Conservation (phyloP, 2,888 invertebrate species). For the Cheiracanthium punctorium region DNA sequence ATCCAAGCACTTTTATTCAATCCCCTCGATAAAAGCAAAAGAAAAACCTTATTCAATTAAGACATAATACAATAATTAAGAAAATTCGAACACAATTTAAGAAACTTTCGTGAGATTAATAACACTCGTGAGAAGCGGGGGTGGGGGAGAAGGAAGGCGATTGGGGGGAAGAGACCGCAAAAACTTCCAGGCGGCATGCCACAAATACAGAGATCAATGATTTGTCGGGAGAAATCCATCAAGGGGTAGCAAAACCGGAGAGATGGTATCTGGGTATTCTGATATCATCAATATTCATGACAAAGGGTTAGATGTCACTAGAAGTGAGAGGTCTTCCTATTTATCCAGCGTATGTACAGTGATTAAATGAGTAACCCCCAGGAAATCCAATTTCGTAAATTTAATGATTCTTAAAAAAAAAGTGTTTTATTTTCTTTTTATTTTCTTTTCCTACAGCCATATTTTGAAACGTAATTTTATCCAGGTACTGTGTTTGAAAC, state of each 20-base stretch:
- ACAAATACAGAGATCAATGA: slow-evolving; percentile 62
- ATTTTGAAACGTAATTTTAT: slow-evolving; percentile 5
- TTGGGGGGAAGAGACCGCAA: not conserved
- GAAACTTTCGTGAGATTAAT: not conserved
- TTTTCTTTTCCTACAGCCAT: not conserved
- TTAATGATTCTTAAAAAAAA: slow-evolving; percentile 41
- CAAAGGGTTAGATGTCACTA: slow-evolving; percentile 52
- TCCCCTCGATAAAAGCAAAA: too few species aligned
- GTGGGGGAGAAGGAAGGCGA: too few species aligned
- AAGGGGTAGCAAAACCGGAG: slow-evolving; percentile 56
- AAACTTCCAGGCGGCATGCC: not conserved
- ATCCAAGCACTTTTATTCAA: too few species aligned
- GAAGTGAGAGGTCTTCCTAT: slow-evolving; percentile 38
- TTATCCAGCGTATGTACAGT: slow-evolving; percentile 37
- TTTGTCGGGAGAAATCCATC: slow-evolving; percentile 53
- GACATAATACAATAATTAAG: not conserved
- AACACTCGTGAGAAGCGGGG: not conserved
- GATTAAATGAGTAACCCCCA: slow-evolving; percentile 52
- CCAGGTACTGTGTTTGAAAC: not conserved
- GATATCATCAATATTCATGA: slow-evolving; percentile 69
- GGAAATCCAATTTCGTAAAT: slow-evolving; percentile 64
- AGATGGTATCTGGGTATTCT: slow-evolving; percentile 21
- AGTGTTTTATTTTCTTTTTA: not conserved
- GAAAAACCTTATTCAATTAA: not conserved
- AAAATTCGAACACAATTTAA: not conserved